These are phyloP conservation scores for Papilio polyxenes DNA, from an alignment of 1,140 invertebrate species.

Conservation along the genomic window DNA sequence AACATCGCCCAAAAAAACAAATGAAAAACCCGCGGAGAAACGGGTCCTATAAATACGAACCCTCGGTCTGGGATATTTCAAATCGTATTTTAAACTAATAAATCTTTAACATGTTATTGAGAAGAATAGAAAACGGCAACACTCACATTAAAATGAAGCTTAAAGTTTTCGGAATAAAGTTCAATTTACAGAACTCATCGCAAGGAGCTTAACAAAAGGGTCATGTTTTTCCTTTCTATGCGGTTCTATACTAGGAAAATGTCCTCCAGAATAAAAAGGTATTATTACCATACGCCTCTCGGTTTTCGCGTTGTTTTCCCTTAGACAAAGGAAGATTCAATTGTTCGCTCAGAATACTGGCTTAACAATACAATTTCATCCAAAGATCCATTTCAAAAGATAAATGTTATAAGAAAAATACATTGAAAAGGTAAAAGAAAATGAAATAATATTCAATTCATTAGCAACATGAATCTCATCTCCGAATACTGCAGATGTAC, in stretches of 20 bases:
- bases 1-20: not conserved
- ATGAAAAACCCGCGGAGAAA: not conserved
- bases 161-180: constrained; percentile 19
- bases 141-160: constrained; percentile 7
- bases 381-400: not conserved
- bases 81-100: constrained; percentile 9
- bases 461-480: constrained; percentile 22
- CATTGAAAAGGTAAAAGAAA: not conserved
- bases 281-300: constrained; percentile 26
- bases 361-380: not conserved
- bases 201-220: constrained; percentile 17
- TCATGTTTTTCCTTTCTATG: constrained; percentile 30
- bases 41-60: not conserved
- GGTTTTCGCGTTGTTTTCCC: constrained; percentile 5
- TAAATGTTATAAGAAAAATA: not conserved
- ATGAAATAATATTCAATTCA: constrained; percentile 1
- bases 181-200: not conserved
- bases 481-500: constrained; percentile 38
- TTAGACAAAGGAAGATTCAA: constrained; percentile 34
- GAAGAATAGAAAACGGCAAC: not conserved
- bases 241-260: constrained; percentile 20
- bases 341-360: constrained; percentile 7
- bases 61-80: not conserved
- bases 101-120: not conserved
- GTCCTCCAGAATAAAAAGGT: constrained; percentile 14